phyloP scores from a whole-genome alignment of 2,888 invertebrate genomes.

The Coenonympha arcania region DNA sequence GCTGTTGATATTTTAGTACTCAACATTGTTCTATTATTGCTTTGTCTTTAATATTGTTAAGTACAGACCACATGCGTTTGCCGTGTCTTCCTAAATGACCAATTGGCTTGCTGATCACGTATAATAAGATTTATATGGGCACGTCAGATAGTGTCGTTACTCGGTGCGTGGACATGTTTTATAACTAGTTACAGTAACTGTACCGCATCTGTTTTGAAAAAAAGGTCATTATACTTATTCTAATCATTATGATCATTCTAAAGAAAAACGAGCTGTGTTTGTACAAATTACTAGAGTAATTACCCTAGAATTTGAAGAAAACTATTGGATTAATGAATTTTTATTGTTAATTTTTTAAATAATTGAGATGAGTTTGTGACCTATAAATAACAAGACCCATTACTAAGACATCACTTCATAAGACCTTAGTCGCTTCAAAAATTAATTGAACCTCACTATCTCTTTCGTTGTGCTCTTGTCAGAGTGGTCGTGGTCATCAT shows the following conservation, averaged over 20 bases:
- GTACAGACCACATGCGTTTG: neutral
- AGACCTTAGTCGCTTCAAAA: too few species aligned
- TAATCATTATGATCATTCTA: neutral
- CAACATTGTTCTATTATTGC: neutral
- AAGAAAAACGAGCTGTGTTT: neutral
- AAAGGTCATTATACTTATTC: neutral
- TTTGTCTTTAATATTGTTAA: neutral
- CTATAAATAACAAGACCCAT: too few species aligned
- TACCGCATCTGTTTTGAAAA: neutral
- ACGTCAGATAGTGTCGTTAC: neutral
- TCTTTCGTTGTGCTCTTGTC: too few species aligned
- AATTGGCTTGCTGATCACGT: constrained; percentile 3
- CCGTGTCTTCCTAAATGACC: neutral
- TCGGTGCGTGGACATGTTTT: neutral
- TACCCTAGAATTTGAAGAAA: too few species aligned
- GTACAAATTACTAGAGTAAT: too few species aligned
- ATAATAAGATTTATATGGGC: constrained; percentile 1
- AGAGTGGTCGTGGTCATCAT: too few species aligned
- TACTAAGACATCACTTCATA: too few species aligned
- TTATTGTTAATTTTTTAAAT: too few species aligned
- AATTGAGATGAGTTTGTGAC: too few species aligned
- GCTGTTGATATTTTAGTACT: too few species aligned
- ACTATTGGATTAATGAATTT: too few species aligned
- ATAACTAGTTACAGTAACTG: constrained; percentile 6
- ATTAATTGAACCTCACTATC: too few species aligned